These are phyloP conservation scores for Pteromalus puparum DNA, from an alignment of 1,140 invertebrate genomes.

Conservation along the genomic window DNA sequence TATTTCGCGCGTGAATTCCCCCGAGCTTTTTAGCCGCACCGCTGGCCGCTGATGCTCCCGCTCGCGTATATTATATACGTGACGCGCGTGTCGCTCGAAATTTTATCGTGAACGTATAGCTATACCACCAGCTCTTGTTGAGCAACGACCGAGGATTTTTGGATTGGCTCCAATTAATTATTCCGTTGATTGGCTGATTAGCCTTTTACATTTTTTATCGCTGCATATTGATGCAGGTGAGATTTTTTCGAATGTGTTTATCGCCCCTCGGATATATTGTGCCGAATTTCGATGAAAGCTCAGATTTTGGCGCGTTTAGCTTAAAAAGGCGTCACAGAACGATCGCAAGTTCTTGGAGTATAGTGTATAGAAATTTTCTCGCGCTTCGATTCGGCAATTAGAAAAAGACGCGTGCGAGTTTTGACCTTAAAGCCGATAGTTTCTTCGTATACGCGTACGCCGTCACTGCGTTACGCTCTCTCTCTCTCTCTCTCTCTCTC, in stretches of 20 bases:
- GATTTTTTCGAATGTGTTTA: no score
- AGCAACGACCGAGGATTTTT: background rate
- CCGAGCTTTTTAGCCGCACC: slow-evolving; percentile 37
- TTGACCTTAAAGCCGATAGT: background rate
- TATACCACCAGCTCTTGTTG: background rate
- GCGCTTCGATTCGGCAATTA: no score
- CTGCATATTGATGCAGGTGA: no score
- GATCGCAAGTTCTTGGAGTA: no score
- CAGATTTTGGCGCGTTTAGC: no score
- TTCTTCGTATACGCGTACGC: background rate
- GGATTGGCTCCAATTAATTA: background rate
- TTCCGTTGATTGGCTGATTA: background rate
- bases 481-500: slow-evolving; percentile 21
- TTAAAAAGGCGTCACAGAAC: no score
- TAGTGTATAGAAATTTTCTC: background rate
- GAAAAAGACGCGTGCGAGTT: background rate
- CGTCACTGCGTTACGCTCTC: background rate
- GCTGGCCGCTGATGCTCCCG: background rate
- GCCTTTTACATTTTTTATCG: no score
- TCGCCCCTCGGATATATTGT: no score
- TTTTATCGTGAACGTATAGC: background rate
- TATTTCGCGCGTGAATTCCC: slow-evolving; percentile 22
- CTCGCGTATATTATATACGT: background rate
- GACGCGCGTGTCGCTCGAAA: slow-evolving; percentile 10
- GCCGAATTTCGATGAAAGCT: no score